phyloP scores from a whole-genome alignment of 2,888 invertebrate genomes.

The Anthophora plumipes region DNA sequence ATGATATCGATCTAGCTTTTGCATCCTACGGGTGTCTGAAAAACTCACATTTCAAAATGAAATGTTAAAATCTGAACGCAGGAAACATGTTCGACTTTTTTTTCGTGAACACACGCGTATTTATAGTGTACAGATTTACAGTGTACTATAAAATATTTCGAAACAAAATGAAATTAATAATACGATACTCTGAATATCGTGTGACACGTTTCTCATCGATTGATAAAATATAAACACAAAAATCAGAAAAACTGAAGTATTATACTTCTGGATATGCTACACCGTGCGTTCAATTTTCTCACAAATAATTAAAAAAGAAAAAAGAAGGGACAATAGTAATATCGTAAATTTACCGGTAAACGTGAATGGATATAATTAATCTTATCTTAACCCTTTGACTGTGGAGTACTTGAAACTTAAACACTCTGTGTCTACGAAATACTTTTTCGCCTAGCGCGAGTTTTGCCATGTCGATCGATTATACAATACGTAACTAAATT shows the following conservation, averaged over 20 bases:
- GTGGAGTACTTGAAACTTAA: too few relatives aligned
- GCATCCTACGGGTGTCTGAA: neutral
- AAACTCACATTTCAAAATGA: neutral
- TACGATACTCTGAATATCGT: neutral
- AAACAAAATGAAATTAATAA: neutral
- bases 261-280: neutral
- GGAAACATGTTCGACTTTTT: neutral
- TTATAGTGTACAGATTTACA: neutral
- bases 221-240: constrained; percentile 5
- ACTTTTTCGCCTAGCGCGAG: too few relatives aligned
- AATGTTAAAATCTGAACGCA: neutral
- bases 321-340: neutral
- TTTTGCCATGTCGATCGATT: too few relatives aligned
- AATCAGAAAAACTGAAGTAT: neutral
- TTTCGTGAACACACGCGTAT: neutral
- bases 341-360: constrained; percentile 9
- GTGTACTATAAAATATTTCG: neutral
- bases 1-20: constrained; percentile 16
- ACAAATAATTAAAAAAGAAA: constrained; percentile 4
- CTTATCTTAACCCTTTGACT: too few relatives aligned
- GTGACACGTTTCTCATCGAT: neutral
- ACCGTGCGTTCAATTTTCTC: neutral
- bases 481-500: too few relatives aligned
- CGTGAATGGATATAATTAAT: constrained; percentile 17
- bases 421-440: too few relatives aligned